phyloP scores from a whole-genome alignment of 2,113 vertebrate species.

The Aleadryas rufinucha region DNA sequence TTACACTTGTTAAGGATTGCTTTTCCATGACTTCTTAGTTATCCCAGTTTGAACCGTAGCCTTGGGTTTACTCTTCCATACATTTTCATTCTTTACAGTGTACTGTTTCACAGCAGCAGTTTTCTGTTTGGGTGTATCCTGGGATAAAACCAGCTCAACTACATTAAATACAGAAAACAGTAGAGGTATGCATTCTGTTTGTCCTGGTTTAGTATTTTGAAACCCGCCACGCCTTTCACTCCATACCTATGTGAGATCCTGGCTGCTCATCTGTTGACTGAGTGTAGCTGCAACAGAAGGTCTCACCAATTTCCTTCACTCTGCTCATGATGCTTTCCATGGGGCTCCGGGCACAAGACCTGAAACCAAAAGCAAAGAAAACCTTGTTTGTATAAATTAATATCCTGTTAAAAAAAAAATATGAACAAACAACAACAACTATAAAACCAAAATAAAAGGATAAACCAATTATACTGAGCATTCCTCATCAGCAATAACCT shows the following conservation, averaged over 20 bases:
- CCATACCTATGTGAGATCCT: constrained; percentile 90
- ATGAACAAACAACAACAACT: background rate
- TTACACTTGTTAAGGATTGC: background rate
- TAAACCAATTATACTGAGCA: background rate
- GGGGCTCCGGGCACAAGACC: constrained; percentile 87
- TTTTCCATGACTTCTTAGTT: background rate
- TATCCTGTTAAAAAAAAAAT: background rate
- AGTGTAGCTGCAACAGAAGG: constrained; percentile 88
- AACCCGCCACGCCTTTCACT: background rate
- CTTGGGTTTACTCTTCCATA: background rate
- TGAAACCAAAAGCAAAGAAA: constrained; percentile 45
- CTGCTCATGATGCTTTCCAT: constrained; percentile 77
- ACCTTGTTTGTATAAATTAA: background rate
- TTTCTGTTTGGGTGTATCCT: background rate
- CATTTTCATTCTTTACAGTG: background rate
- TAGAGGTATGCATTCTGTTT: background rate
- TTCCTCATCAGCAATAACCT: background rate
- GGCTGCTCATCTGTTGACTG: constrained; percentile 83
- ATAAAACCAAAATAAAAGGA: background rate
- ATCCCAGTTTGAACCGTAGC: background rate
- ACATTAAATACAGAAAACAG: background rate
- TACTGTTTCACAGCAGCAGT: background rate
- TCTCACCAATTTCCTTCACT: constrained; percentile 84
- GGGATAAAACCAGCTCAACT: background rate
- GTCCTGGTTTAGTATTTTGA: background rate